phyloP scores from a whole-genome alignment of 2,797 vertebrate species.

The Acanthiza pusilla region DNA sequence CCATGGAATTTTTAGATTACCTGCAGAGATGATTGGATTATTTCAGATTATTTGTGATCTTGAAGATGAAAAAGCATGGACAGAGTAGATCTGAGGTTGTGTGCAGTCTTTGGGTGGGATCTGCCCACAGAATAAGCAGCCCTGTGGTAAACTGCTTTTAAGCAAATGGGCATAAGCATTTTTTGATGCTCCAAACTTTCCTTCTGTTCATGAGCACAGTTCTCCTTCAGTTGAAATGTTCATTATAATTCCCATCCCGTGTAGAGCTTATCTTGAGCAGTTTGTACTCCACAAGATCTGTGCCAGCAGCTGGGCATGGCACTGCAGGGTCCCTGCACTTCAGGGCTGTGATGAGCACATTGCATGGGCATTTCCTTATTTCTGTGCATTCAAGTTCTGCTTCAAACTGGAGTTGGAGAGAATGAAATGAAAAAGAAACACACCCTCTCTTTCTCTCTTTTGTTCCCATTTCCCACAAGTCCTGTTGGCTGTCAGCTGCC shows the following conservation, averaged over 20 bases:
- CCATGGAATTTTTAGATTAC: not conserved
- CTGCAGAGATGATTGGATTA: not conserved
- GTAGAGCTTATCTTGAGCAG: not conserved
- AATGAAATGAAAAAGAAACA: not conserved
- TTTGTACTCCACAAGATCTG: not conserved
- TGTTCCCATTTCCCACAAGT: not conserved
- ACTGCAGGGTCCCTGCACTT: not conserved
- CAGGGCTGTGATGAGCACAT: not conserved
- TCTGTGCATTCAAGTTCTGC: not conserved
- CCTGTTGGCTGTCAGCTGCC: not conserved
- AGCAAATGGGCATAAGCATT: accelerated
- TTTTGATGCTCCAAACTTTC: not conserved
- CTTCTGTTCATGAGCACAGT: not conserved
- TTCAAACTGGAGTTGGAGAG: not conserved
- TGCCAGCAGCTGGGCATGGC: not conserved
- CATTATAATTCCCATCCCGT: not conserved
- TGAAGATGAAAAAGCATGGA: not conserved
- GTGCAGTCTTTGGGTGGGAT: not conserved
- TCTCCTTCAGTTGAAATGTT: not conserved
- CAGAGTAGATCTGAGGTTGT: not conserved
- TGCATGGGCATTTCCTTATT: not conserved
- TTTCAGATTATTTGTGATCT: not conserved
- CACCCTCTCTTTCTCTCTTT: not conserved
- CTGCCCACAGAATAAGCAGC: not conserved
- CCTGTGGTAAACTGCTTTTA: not conserved